phyloP scores from a whole-genome alignment of 2,888 invertebrate species.

The Lapara coniferarum region DNA sequence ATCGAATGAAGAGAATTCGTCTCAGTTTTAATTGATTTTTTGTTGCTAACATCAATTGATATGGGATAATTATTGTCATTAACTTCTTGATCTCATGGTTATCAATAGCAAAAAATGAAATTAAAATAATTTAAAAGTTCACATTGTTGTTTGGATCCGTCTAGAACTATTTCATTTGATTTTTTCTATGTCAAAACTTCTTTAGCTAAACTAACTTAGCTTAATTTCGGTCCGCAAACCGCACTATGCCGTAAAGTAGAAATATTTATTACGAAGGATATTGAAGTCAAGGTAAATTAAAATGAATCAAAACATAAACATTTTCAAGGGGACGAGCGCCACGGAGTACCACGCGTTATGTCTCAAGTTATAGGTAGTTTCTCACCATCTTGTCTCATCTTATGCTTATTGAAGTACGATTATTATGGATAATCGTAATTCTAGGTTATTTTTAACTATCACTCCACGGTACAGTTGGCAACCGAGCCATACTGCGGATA shows the following conservation, averaged over 20 bases:
- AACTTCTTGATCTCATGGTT: conserved; percentile 8
- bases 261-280: too few relatives aligned
- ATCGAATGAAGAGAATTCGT: conserved; percentile 29
- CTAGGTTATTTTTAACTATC: conserved; percentile 34
- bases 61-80: conserved; percentile 11
- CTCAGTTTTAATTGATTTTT: conserved; percentile 31
- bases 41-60: background rate
- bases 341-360: too few relatives aligned
- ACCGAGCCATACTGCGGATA: conserved; percentile 53
- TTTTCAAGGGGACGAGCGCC: too few relatives aligned
- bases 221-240: too few relatives aligned
- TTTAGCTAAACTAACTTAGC: too few relatives aligned
- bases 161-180: background rate
- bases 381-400: too few relatives aligned
- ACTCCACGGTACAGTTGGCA: conserved; percentile 58
- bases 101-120: background rate
- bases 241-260: too few relatives aligned
- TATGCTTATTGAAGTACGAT: too few relatives aligned
- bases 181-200: background rate
- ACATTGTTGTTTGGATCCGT: background rate
- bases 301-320: too few relatives aligned
- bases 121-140: conserved; percentile 2
- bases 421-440: too few relatives aligned
- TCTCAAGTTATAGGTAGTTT: too few relatives aligned
- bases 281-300: too few relatives aligned